Conservation (phyloP, 2,797 vertebrate genomes). For the Oryzias sinensis region DNA sequence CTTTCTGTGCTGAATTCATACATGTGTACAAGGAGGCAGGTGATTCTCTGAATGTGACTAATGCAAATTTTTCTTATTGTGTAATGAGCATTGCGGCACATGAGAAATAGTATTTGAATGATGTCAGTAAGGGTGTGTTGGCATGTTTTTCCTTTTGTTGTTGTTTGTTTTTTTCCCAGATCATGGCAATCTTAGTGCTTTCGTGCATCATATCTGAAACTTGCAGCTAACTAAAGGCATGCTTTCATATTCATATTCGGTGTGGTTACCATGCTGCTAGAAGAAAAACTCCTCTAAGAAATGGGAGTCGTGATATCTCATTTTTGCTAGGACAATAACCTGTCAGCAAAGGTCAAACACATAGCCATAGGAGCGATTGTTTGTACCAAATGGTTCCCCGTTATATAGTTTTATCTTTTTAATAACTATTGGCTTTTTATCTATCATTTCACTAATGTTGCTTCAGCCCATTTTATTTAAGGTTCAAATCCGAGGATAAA, state of each 20-base stretch:
- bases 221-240: conserved; percentile 63
- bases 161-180: conserved; percentile 30
- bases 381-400: conserved; percentile 41
- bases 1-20: conserved; percentile 70
- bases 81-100: conserved; percentile 42
- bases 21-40: conserved; percentile 64
- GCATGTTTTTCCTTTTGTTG: conserved; percentile 28
- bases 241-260: conserved; percentile 57
- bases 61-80: conserved; percentile 53
- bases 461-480: conserved; percentile 54
- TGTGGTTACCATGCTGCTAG: conserved; percentile 55
- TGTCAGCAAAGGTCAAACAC: conserved; percentile 19
- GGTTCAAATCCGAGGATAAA: conserved; percentile 23
- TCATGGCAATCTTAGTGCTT: conserved; percentile 46
- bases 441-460: conserved; percentile 21
- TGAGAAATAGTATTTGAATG: conserved; percentile 39
- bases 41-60: conserved; percentile 73
- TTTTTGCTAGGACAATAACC: conserved; percentile 22
- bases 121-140: conserved; percentile 45
- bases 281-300: conserved; percentile 28
- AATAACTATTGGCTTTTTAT: conserved; percentile 32
- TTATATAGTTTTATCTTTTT: conserved; percentile 36
- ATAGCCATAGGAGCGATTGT: conserved; percentile 28
- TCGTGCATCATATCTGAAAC: conserved; percentile 54
- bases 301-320: conserved; percentile 24